Evolutionary conservation across 2,888 invertebrate genomes (phyloP).

Genomic region (Papilio demoleus): DNA sequence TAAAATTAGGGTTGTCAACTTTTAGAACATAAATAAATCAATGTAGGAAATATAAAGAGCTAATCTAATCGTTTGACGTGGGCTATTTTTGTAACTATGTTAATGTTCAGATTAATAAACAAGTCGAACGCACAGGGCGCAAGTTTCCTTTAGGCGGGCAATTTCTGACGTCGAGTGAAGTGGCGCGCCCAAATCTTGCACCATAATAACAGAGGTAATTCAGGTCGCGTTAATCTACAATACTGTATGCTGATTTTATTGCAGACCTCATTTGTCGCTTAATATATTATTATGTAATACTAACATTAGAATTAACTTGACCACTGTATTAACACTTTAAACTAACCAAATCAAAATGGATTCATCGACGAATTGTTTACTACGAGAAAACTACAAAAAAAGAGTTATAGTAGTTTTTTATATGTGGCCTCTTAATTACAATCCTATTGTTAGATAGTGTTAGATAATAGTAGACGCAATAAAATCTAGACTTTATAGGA

Average conservation of each 20-base stretch:
- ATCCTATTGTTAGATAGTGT: too few species aligned
- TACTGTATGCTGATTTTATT: constrained; percentile 36
- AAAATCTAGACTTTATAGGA: too few species aligned
- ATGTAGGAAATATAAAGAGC: constrained; percentile 15
- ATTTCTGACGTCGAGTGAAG: constrained; percentile 35
- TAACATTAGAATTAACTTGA: not conserved
- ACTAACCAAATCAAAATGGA: too few species aligned
- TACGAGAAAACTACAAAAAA: too few species aligned
- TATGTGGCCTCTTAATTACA: too few species aligned
- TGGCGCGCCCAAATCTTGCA: constrained; percentile 44
- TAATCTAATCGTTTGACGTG: constrained; percentile 8
- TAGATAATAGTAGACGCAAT: too few species aligned
- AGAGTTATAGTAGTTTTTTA: too few species aligned
- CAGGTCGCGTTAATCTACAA: constrained; percentile 38
- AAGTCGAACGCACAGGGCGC: constrained; percentile 10
- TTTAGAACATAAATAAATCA: not conserved
- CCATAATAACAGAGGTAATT: constrained; percentile 41
- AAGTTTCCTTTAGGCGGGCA: constrained; percentile 28
- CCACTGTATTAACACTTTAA: not conserved
- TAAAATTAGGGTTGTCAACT: not conserved
- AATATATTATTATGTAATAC: constrained; percentile 5
- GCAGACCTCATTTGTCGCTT: constrained; percentile 34
- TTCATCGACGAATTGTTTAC: too few species aligned
- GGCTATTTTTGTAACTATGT: constrained; percentile 39
- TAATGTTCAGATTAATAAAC: constrained; percentile 39